Conservation (phyloP, 2,797 vertebrate species). For the Gymnopithys bicolor region DNA sequence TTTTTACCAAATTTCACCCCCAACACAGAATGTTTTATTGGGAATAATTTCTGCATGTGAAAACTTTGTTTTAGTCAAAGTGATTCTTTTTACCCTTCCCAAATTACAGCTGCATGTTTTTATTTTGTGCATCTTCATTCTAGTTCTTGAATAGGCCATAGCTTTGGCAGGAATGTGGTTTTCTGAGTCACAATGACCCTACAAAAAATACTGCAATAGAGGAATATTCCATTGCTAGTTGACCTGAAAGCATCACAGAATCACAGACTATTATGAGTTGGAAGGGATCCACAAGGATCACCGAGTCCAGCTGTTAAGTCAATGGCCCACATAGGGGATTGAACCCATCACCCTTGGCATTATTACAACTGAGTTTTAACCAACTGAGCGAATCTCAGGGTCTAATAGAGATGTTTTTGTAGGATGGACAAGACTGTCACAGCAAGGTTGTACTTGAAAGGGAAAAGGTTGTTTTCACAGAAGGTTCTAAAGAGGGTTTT, state of each 20-base stretch:
- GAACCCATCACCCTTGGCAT: too few relatives aligned
- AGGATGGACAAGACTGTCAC: not conserved
- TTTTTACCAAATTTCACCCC: not conserved
- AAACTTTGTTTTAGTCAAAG: not conserved
- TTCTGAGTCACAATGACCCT: not conserved
- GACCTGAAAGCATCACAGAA: not conserved
- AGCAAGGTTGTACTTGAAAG: not conserved
- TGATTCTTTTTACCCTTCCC: not conserved
- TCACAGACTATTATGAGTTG: too few relatives aligned
- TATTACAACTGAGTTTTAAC: too few relatives aligned
- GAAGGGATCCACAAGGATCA: too few relatives aligned
- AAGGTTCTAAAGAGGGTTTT: not conserved
- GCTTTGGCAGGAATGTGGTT: not conserved
- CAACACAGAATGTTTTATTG: not conserved
- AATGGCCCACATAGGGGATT: too few relatives aligned
- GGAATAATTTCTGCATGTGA: not conserved
- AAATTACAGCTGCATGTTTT: not conserved
- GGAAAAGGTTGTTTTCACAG: not conserved
- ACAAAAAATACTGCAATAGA: not conserved
- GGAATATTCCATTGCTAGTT: not conserved
- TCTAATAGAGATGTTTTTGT: not conserved
- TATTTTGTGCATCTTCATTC: not conserved
- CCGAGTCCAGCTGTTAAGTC: too few relatives aligned
- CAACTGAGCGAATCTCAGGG: too few relatives aligned
- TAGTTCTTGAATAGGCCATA: not conserved